These are phyloP conservation scores for Heteractis magnifica DNA, from an alignment of 92 coral and sea anemone genomes.

Conservation along the genomic window DNA sequence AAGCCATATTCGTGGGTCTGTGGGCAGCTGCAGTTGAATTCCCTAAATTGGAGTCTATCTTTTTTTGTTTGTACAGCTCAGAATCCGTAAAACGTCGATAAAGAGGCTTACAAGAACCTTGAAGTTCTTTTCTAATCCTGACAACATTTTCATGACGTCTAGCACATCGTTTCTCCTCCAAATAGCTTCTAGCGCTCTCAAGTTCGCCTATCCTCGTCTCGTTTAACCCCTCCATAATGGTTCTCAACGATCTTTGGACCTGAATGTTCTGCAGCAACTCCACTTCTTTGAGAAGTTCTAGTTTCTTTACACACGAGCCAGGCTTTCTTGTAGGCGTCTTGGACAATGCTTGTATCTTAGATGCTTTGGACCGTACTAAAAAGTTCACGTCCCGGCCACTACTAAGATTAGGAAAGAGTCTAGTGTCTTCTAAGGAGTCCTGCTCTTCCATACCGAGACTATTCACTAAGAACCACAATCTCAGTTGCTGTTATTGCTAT, in stretches of 20 bases:
- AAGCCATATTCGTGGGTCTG: not conserved
- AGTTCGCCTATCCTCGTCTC: conserved; percentile 30
- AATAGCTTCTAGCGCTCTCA: conserved; percentile 43
- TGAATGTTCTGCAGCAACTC: conserved; percentile 73
- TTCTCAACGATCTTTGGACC: conserved; percentile 60
- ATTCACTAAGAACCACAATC: not conserved
- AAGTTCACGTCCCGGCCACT: conserved; percentile 19
- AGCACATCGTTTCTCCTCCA: conserved; percentile 9
- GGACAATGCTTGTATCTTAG: conserved; percentile 4
- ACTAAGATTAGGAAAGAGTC: not conserved
- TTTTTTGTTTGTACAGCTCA: not conserved
- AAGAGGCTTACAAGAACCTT: not conserved
- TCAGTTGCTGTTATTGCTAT: not conserved
- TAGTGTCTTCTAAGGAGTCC: not conserved
- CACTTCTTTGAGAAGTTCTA: conserved; percentile 53
- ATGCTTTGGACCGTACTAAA: conserved; percentile 14
- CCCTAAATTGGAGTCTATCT: not conserved
- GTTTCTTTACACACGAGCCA: conserved; percentile 24
- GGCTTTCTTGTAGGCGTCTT: conserved; percentile 11
- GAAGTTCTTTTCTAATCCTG: conserved; percentile 23
- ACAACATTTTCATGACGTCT: conserved; percentile 49
- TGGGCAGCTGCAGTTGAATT: not conserved
- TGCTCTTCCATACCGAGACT: not conserved
- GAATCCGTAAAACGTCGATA: not conserved
- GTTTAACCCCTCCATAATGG: conserved; percentile 41